Evolutionary conservation across 2,113 vertebrate species (phyloP).

Genomic region (Campylorhamphus procurvoides): DNA sequence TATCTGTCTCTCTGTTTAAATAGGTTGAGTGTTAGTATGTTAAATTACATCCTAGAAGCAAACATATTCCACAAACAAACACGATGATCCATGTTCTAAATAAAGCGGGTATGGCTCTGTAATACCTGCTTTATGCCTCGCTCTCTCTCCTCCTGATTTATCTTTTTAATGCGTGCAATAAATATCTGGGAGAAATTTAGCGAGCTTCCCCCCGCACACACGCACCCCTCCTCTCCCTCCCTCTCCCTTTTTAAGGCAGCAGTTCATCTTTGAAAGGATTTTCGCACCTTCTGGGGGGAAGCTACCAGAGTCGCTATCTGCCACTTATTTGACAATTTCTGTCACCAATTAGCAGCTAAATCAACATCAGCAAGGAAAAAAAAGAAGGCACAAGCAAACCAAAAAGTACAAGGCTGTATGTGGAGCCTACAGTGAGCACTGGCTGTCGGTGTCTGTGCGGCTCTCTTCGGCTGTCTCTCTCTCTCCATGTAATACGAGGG

Average conservation of each 20-base stretch:
- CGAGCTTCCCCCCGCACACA: conserved; percentile 66
- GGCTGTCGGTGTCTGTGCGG: background rate
- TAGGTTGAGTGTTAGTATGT: conserved; percentile 88
- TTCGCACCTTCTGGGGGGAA: conserved; percentile 95
- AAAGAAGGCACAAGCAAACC: background rate
- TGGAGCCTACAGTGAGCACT: conserved; percentile 47
- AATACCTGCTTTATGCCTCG: conserved; percentile 83
- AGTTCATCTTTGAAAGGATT: conserved; percentile 89
- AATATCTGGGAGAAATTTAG: conserved; percentile 90
- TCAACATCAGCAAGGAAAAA: conserved; percentile 87
- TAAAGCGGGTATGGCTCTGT: conserved; percentile 82
- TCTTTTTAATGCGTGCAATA: conserved; percentile 88
- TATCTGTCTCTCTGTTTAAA: conserved; percentile 91
- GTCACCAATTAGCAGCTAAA: conserved; percentile 99
- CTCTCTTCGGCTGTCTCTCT: background rate
- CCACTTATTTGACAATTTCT: conserved; percentile 99
- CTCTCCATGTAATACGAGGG: background rate
- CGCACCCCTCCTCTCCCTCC: background rate
- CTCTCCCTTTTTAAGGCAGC: conserved; percentile 76
- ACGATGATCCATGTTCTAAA: conserved; percentile 89
- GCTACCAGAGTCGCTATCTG: conserved; percentile 90
- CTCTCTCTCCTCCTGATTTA: conserved; percentile 86
- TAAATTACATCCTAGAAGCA: conserved; percentile 88
- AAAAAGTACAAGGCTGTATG: conserved; percentile 71
- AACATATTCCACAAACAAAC: conserved; percentile 98